Conservation (phyloP, 2,888 invertebrate species). For the Urechis unicinctus region DNA sequence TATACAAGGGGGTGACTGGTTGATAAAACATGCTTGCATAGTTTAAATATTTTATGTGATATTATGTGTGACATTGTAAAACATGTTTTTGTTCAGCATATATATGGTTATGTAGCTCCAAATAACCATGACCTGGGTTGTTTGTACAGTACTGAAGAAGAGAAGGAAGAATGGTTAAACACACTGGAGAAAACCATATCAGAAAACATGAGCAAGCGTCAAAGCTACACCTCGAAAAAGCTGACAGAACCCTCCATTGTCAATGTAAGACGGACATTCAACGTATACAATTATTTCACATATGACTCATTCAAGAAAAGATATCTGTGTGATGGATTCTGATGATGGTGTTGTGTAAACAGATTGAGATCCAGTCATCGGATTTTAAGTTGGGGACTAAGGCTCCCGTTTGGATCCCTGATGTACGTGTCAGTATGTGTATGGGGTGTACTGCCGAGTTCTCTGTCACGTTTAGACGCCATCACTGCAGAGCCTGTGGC, state of each 20-base stretch:
- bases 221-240: slow-evolving; percentile 22
- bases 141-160: slow-evolving; percentile 24
- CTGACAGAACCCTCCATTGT: neutral
- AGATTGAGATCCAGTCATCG: slow-evolving; percentile 8
- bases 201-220: slow-evolving; percentile 51
- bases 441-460: slow-evolving; percentile 62
- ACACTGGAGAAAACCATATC: slow-evolving; percentile 53
- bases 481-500: slow-evolving; percentile 65
- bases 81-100: neutral
- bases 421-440: slow-evolving; percentile 61
- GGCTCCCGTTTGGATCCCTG: slow-evolving; percentile 60
- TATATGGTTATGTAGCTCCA: neutral
- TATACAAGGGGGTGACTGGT: no score
- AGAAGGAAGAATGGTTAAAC: slow-evolving; percentile 55
- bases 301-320: neutral
- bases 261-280: slow-evolving; percentile 1
- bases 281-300: neutral
- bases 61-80: no score
- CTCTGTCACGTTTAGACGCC: slow-evolving; percentile 61
- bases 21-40: no score
- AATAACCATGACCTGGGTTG: no score
- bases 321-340: no score
- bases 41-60: no score
- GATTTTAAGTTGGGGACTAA: slow-evolving; percentile 42
- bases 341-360: no score